Conservation (phyloP, 2,888 invertebrate genomes). For the Scaptomyza flava region DNA sequence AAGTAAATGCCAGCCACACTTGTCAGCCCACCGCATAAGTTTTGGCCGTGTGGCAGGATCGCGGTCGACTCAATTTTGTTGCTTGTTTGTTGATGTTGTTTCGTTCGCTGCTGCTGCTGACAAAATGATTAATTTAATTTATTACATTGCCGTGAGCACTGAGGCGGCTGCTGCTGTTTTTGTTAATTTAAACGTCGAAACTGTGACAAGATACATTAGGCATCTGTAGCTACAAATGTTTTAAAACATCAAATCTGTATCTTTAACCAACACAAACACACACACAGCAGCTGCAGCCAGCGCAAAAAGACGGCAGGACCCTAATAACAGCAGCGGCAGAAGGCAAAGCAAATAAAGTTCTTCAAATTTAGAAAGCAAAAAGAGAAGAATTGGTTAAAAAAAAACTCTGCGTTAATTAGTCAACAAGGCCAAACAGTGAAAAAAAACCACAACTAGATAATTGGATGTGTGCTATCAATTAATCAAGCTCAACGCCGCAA, state of each 20-base stretch:
- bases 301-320: constrained; percentile 10
- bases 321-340: not conserved
- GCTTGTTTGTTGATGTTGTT: not conserved
- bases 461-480: constrained; percentile 40
- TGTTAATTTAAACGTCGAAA: constrained; percentile 75
- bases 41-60: constrained; percentile 38
- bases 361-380: not conserved
- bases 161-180: constrained; percentile 34
- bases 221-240: constrained; percentile 33
- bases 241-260: constrained; percentile 6
- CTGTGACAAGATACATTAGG: constrained; percentile 70
- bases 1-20: constrained; percentile 36
- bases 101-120: constrained; percentile 54
- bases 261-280: constrained; percentile 34
- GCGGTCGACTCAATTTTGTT: constrained; percentile 62
- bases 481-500: constrained; percentile 43
- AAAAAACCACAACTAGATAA: constrained; percentile 36
- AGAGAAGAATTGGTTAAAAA: constrained; percentile 22
- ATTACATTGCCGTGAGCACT: constrained; percentile 59
- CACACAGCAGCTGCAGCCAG: constrained; percentile 2
- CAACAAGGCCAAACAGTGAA: constrained; percentile 15
- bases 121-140: constrained; percentile 76
- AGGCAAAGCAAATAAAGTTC: constrained; percentile 17
- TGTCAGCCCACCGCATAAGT: constrained; percentile 47
- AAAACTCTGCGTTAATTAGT: constrained; percentile 68